Evolutionary conservation across 2,797 vertebrate genomes (phyloP), one percentile per base, ranked within the genome.

Genomic region (Alectoris magna): DNA sequence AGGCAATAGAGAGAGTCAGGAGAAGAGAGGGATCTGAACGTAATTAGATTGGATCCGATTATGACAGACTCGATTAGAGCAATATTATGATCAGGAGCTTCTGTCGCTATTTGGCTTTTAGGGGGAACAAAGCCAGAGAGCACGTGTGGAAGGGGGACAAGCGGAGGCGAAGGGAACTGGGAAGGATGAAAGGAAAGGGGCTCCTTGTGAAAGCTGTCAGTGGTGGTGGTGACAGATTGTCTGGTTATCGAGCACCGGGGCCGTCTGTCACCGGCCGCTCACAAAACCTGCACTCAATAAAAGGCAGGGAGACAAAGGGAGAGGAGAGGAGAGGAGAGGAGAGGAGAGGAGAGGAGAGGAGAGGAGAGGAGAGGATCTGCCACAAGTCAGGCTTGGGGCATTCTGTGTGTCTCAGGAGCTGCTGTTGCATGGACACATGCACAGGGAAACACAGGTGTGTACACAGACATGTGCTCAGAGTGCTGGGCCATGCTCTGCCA

Each of bases 11-110:
- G 96, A n/a, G 75, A 95, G 88, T 67, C 91, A 48, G 88, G 93
- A 91, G 95, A 79, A 87, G 90, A 92, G 75, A 95, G 96, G 96
- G 96, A 96, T 95, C 94, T 88, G 97, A 87, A 87, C 87, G 38
- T 98, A 98, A 98, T 98, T 96, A 97, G 97, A 97, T 97, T 95
- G 96, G 96, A 97, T 96, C 96, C 92, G 94, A 96, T 96, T 90
- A 95, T 95, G 96, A 93, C 94, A 95, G 97, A 91, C 95, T 96
- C 94, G 87, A 96, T 97, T 97, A 96, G 93, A 89, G 92, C 91
- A 86, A 92, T 91, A 92, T 93, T 94, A 95, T 87, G 96, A 94
- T 91, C 87, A 94, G 91, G 79, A 95, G 97, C 93, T 92, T 94
- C 95, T 96, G 96, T 93, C 87, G 76, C 96, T 85, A 93, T 79